Percentiles rank a stretch among this genome's conserved stretches.
Evolutionary conservation across 2,888 invertebrate genomes (phyloP).

Genomic region (Rhagophthalmus giganteus): DNA sequence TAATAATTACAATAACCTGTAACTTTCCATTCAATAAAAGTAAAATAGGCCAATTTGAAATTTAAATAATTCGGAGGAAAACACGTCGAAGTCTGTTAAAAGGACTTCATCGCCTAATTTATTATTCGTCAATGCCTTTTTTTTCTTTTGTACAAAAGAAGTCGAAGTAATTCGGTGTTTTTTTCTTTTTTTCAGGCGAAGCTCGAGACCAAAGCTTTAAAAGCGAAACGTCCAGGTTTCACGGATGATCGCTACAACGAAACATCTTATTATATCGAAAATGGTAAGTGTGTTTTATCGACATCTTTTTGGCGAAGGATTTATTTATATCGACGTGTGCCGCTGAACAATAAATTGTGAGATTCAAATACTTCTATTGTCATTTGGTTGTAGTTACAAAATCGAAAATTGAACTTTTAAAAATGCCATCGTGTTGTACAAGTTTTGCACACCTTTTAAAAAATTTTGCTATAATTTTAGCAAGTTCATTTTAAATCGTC

Average conservation of each 20-base stretch:
- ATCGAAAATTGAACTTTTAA: no score
- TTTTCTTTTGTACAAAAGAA: constrained; percentile 10
- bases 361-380: neutral
- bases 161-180: constrained; percentile 9
- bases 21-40: neutral
- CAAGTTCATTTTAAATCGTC: no score
- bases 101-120: constrained; percentile 8
- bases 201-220: constrained; percentile 87
- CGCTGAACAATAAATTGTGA: constrained; percentile 5
- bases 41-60: constrained; percentile 1
- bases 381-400: no score
- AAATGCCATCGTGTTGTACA: no score
- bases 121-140: constrained; percentile 7
- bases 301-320: no score
- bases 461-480: no score
- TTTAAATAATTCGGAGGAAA: constrained; percentile 6
- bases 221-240: constrained; percentile 89
- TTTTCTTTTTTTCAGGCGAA: constrained; percentile 71
- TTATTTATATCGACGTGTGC: no score
- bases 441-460: no score
- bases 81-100: constrained; percentile 2
- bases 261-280: constrained; percentile 93
- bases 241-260: constrained; percentile 92
- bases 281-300: constrained; percentile 68
- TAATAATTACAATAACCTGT: no score